phyloP scores from a whole-genome alignment of 2,797 vertebrate species.

The Silurus lanzhouensis region DNA sequence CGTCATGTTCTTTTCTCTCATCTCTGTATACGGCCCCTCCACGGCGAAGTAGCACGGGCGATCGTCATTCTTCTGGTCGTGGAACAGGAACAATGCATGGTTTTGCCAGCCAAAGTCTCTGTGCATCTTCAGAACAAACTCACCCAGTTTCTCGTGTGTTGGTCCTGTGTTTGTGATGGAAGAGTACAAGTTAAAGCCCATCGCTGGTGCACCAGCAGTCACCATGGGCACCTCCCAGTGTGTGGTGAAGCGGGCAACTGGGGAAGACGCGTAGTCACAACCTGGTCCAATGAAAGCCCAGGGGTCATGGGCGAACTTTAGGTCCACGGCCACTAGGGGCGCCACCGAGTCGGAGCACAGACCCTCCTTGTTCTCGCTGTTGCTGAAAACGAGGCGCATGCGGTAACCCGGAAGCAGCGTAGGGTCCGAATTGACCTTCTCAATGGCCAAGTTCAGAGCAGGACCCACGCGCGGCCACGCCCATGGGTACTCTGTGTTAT shows the following conservation, averaged over 20 bases:
- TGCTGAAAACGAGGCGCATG: slow-evolving; percentile 72
- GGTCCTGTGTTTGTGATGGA: slow-evolving; percentile 84
- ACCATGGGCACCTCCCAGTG: slow-evolving; percentile 88
- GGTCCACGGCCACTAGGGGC: slow-evolving; percentile 81
- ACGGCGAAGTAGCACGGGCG: slow-evolving; percentile 80
- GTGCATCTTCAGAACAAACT: slow-evolving; percentile 77
- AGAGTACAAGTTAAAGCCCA: slow-evolving; percentile 71
- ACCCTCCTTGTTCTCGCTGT: slow-evolving; percentile 78
- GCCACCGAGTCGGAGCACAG: slow-evolving; percentile 84
- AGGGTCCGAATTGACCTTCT: slow-evolving; percentile 70
- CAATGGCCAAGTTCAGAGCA: slow-evolving; percentile 75
- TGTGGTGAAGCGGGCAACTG: slow-evolving; percentile 82
- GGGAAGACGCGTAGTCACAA: slow-evolving; percentile 83
- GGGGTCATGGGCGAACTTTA: slow-evolving; percentile 77
- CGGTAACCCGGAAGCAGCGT: slow-evolving; percentile 72
- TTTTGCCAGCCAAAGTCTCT: slow-evolving; percentile 79
- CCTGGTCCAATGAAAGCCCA: slow-evolving; percentile 86
- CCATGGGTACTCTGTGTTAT: slow-evolving; percentile 86
- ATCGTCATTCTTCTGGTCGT: slow-evolving; percentile 77
- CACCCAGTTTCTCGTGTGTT: slow-evolving; percentile 84
- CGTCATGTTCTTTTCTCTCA: slow-evolving; percentile 69
- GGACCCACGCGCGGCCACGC: slow-evolving; percentile 88
- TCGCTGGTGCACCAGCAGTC: slow-evolving; percentile 81
- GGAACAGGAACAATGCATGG: slow-evolving; percentile 77
- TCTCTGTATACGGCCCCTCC: slow-evolving; percentile 79